A percentile compares a stretch with the other conserved stretches of the same genome.
Evolutionary conservation across 2,797 vertebrate species (phyloP).

Genomic region (Psittacula derbiana): DNA sequence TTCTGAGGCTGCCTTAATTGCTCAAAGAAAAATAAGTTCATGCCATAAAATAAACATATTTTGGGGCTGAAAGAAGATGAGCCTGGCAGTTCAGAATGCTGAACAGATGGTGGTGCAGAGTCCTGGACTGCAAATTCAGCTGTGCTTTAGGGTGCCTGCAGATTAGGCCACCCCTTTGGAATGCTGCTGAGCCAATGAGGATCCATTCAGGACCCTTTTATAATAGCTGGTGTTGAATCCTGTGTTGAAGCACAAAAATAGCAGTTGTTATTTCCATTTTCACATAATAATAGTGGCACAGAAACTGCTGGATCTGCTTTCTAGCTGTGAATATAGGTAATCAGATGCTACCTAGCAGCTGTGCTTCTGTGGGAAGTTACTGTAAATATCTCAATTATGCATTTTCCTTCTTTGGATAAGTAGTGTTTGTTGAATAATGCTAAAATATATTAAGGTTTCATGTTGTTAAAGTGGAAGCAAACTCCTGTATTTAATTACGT

Average conservation of each 20-base stretch:
- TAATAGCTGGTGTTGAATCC: neutral
- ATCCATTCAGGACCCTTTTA: neutral
- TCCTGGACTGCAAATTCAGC: constrained; percentile 9
- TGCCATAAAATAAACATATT: constrained; percentile 19
- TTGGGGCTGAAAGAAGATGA: neutral
- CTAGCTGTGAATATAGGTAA: constrained; percentile 50
- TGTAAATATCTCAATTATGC: constrained; percentile 57
- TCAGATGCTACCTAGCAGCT: constrained; percentile 52
- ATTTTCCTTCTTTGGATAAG: constrained; percentile 50
- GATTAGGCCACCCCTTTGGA: constrained; percentile 14
- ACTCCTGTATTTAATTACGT: constrained; percentile 1
- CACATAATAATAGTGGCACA: neutral
- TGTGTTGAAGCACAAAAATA: neutral
- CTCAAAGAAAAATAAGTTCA: constrained; percentile 21
- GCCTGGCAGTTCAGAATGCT: neutral
- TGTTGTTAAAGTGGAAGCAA: constrained; percentile 39
- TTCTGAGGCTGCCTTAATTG: constrained; percentile 8
- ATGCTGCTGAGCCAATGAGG: neutral
- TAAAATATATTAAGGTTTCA: neutral
- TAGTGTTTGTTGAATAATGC: constrained; percentile 29
- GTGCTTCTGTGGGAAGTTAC: constrained; percentile 49
- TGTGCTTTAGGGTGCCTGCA: neutral
- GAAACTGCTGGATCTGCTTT: constrained; percentile 18
- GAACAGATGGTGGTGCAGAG: constrained; percentile 33
- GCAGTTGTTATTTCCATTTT: constrained; percentile 53